Conservation (phyloP, 2,797 vertebrate genomes). For the Lerista edwardsae region DNA sequence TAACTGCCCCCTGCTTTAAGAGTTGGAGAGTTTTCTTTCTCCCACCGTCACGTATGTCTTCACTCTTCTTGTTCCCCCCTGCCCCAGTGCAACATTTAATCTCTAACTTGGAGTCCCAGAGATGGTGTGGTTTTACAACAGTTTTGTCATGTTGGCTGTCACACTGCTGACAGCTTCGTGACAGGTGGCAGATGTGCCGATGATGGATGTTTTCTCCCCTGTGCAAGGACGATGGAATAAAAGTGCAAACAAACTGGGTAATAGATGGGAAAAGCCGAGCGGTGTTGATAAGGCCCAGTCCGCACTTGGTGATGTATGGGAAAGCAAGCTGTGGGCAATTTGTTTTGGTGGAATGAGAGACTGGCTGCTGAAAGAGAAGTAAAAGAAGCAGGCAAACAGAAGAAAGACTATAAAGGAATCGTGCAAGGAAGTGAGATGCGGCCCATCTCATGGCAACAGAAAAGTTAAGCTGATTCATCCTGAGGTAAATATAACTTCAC, state of each 20-base stretch:
- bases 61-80: constrained; percentile 6
- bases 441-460: neutral
- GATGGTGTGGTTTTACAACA: constrained; percentile 72
- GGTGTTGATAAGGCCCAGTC: constrained; percentile 85
- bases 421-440: neutral
- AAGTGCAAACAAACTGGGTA: constrained; percentile 95
- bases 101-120: constrained; percentile 67
- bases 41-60: constrained; percentile 7
- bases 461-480: constrained; percentile 29
- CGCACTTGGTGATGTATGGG: constrained; percentile 89
- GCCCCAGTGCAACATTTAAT: constrained; percentile 50
- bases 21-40: constrained; percentile 8
- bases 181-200: constrained; percentile 82
- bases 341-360: constrained; percentile 91
- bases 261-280: constrained; percentile 91
- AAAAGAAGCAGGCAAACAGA: constrained; percentile 15
- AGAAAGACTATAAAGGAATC: constrained; percentile 48
- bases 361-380: constrained; percentile 58
- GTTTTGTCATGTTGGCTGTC: constrained; percentile 82
- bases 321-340: constrained; percentile 87
- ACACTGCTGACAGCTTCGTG: constrained; percentile 70
- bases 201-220: constrained; percentile 91
- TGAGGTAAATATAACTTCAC: constrained; percentile 41
- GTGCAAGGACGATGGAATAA: constrained; percentile 94
- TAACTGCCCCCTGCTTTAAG: neutral